These are phyloP conservation scores for Ethmia dodecea DNA, from an alignment of 2,888 invertebrate genomes.

Conservation along the genomic window DNA sequence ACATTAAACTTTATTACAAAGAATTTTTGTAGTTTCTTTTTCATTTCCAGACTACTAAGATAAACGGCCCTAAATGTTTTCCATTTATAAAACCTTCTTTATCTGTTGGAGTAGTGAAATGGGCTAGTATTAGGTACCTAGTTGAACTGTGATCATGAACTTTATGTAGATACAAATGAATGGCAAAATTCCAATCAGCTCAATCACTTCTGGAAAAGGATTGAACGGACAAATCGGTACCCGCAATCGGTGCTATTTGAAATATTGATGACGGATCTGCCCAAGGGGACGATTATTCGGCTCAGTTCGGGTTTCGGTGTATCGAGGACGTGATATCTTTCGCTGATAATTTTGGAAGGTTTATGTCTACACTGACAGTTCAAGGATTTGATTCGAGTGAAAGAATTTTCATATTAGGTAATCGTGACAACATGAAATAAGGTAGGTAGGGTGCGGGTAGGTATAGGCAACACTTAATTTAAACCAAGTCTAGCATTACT, in stretches of 20 bases:
- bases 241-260: constrained; percentile 45
- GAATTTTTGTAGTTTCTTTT: not conserved
- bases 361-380: too few relatives aligned
- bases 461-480: too few relatives aligned
- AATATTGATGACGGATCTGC: constrained; percentile 57
- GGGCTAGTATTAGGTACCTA: not conserved
- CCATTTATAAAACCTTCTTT: constrained; percentile 2
- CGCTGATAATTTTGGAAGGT: constrained; percentile 46
- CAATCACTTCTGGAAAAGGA: constrained; percentile 33
- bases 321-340: constrained; percentile 38
- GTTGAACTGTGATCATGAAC: not conserved
- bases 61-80: not conserved
- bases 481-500: too few relatives aligned
- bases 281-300: constrained; percentile 51
- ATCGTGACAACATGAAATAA: too few relatives aligned
- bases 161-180: constrained; percentile 23
- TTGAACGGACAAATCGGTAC: constrained; percentile 40
- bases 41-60: not conserved
- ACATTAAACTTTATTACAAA: too few relatives aligned
- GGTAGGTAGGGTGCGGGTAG: too few relatives aligned
- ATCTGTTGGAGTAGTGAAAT: not conserved
- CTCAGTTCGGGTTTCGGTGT: constrained; percentile 38
- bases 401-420: too few relatives aligned
- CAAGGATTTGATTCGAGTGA: too few relatives aligned
- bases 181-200: constrained; percentile 43